Evolutionary conservation across 2,888 invertebrate species (phyloP).

Genomic region (Onthophagus sagittarius): DNA sequence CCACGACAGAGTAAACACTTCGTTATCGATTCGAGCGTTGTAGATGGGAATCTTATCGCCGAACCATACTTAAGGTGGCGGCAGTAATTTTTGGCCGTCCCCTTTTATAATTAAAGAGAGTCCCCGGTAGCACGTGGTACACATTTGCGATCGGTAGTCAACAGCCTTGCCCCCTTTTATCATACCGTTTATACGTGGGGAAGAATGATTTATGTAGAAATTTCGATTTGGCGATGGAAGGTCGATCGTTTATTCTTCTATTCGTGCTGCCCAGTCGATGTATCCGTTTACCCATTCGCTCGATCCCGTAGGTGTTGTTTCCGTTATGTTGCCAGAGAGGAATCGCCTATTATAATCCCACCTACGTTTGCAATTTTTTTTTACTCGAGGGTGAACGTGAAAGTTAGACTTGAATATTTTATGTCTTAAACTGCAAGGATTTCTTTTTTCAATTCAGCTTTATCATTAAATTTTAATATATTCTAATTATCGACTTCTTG

Average conservation of each 20-base stretch:
- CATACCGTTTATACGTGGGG: slow-evolving; percentile 2
- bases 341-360: background rate
- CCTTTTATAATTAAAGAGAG: slow-evolving; percentile 4
- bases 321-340: background rate
- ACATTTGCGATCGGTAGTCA: slow-evolving; percentile 4
- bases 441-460: too few relatives aligned
- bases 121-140: background rate
- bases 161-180: slow-evolving; percentile 19
- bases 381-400: background rate
- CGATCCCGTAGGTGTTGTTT: background rate
- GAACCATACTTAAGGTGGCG: background rate
- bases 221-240: slow-evolving; percentile 5
- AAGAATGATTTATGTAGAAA: slow-evolving; percentile 9
- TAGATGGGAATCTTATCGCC: too few relatives aligned
- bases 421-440: background rate
- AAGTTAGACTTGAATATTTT: background rate
- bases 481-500: too few relatives aligned
- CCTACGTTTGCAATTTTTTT: background rate
- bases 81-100: background rate
- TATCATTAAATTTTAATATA: too few relatives aligned
- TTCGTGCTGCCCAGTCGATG: background rate
- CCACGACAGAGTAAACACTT: too few relatives aligned
- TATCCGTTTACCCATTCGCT: background rate
- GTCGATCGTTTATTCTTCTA: background rate
- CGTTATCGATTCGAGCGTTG: too few relatives aligned